Percentiles rank a stretch among this genome's conserved stretches.
Conservation (phyloP, 1,140 invertebrate genomes). For the Leptinotarsa texana region DNA sequence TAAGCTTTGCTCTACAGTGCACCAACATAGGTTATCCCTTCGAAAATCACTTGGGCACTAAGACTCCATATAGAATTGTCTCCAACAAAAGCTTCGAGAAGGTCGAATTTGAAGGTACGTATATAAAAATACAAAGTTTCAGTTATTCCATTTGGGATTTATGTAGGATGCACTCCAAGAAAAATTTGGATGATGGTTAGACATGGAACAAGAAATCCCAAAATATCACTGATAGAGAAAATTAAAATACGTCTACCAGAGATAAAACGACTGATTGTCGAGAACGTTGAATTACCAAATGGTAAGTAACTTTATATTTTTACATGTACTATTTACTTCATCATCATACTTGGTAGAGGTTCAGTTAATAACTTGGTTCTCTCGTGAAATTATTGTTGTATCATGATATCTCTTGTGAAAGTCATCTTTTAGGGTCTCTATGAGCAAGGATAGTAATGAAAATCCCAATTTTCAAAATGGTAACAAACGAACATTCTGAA, state of each 20-base stretch:
- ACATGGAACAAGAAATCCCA: conserved; percentile 71
- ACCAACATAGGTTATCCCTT: conserved; percentile 34
- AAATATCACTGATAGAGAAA: conserved; percentile 58
- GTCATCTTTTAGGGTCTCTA: no score
- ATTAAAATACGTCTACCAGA: conserved; percentile 59
- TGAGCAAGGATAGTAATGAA: no score
- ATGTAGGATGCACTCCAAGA: conserved; percentile 62
- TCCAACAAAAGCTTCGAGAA: conserved; percentile 62
- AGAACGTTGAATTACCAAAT: conserved; percentile 45
- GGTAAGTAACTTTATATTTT: conserved; percentile 26
- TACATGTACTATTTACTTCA: background rate
- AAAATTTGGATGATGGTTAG: conserved; percentile 70
- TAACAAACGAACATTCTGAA: no score
- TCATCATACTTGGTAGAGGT: no score
- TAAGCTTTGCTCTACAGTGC: conserved; percentile 18
- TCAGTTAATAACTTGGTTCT: no score
- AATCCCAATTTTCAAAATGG: no score
- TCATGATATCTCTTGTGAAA: no score
- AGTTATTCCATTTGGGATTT: conserved; percentile 28
- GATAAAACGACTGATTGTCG: conserved; percentile 59
- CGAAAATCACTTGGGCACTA: conserved; percentile 59
- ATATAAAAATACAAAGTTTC: background rate
- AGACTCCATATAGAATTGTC: conserved; percentile 66
- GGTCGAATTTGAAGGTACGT: conserved; percentile 60
- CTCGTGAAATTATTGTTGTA: no score